Evolutionary conservation across 2,888 invertebrate species (phyloP).

Genomic region (Tachina lurida): DNA sequence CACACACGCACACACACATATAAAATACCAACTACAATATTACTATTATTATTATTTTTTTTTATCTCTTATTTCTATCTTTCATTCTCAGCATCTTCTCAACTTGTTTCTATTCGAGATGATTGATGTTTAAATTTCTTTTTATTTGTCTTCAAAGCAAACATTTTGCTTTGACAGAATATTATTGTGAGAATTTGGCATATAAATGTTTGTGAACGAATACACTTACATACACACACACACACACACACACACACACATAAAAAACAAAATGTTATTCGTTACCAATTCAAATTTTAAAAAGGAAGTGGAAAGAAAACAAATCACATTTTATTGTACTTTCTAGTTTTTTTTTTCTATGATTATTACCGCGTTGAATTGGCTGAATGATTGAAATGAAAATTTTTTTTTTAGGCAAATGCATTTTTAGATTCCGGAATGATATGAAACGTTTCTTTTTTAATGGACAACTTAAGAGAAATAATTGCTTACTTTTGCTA

Average conservation of each 20-base stretch:
- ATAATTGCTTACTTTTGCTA: background rate
- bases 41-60: background rate
- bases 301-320: background rate
- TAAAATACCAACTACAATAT: constrained; percentile 37
- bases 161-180: constrained; percentile 51
- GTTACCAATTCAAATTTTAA: constrained; percentile 28
- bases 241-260: too few species aligned
- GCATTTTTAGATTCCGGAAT: background rate
- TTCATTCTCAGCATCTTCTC: constrained; percentile 19
- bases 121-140: constrained; percentile 57
- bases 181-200: constrained; percentile 45
- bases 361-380: constrained; percentile 4
- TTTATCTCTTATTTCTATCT: background rate
- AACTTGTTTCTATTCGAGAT: constrained; percentile 44
- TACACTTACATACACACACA: too few species aligned
- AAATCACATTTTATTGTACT: constrained; percentile 27
- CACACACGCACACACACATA: constrained; percentile 8
- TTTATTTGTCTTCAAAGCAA: constrained; percentile 41
- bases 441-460: background rate
- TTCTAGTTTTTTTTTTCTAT: constrained; percentile 9
- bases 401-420: too few species aligned
- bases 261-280: background rate
- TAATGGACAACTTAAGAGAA: background rate
- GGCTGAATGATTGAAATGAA: constrained; percentile 2
- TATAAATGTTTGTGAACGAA: constrained; percentile 18